Evolutionary conservation across 2,113 vertebrate genomes (phyloP), one percentile per base, ranked within the genome.

Genomic region (Tragelaphus scriptus): DNA sequence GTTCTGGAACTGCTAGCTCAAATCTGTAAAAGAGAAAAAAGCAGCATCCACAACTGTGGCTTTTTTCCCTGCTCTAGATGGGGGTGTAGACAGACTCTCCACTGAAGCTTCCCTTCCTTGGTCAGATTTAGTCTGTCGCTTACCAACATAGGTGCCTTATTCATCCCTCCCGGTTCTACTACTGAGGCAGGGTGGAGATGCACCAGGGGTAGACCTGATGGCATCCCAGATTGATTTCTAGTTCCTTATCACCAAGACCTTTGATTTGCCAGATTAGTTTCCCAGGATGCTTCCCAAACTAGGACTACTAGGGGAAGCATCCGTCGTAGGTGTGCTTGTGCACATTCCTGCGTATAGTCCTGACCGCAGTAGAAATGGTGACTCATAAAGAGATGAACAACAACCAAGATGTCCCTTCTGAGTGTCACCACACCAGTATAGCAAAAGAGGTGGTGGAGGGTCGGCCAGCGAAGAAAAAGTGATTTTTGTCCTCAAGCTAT

Each of bases 281-380:
- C 68, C 68, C 68, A 71, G 21, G n/a, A 71, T 71, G n/a, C 36
- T 23, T 71, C n/a, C 68, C n/a, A 71, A 23, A n/a, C n/a, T 40
- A 71, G n/a, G 68, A 40, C 19, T 23, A 23, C n/a, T 71, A 71
- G 68, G 19, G 68, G n/a, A 71, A 71, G 68, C 68, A 40, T 71
- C 68, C 9, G 0, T 40, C 2, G 2, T 12, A 40, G 0, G 19
- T 13, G n/a, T 40, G n/a, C 11, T 23, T 71, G n/a, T 40, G 68
- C 19, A 71, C 68, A 71, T 23, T 40, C 19, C 68, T 40, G 19
- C 21, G 10, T 40, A 3, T 12, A 71, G n/a, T 40, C 68, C n/a
- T 11, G 68, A 40, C 68, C 4, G 0, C 68, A 36, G 63, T 16
- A 68, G 63, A 68, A 68, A 68, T 10, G 63, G 63, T n/a, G 63